phyloP scores from a whole-genome alignment of 1,140 invertebrate species.

The Listronotus bonariensis region DNA sequence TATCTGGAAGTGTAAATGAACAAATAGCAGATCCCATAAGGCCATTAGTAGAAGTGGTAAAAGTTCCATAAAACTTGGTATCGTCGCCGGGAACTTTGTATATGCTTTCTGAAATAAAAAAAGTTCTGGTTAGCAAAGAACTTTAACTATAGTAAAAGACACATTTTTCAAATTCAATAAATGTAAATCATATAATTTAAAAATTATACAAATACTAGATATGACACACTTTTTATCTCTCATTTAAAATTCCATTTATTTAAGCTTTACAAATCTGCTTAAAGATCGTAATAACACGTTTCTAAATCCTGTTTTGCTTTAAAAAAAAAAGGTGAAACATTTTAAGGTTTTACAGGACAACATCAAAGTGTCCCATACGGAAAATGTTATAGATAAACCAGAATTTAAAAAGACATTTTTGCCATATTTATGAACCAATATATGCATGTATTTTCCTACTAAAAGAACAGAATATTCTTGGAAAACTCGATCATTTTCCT shows the following conservation, averaged over 20 bases:
- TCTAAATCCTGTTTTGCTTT: no score
- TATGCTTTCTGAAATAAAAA: constrained; percentile 71
- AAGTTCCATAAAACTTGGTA: constrained; percentile 85
- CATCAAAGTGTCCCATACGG: no score
- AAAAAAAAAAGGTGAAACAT: constrained; percentile 1
- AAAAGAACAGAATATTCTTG: constrained; percentile 18
- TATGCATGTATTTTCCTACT: constrained; percentile 22
- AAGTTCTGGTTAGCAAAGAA: no score
- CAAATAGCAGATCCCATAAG: constrained; percentile 88
- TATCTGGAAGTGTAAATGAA: constrained; percentile 80
- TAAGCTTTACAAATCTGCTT: no score
- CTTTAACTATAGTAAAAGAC: no score
- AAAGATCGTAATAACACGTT: no score
- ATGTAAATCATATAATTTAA: no score
- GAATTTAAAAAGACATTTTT: constrained; percentile 1
- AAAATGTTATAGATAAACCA: constrained; percentile 3
- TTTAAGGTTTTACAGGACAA: not conserved
- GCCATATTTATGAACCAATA: constrained; percentile 16
- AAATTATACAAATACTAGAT: no score
- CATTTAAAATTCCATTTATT: no score
- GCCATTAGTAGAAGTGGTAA: constrained; percentile 86
- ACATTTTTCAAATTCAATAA: no score
- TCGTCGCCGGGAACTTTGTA: constrained; percentile 82
- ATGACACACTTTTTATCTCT: no score
- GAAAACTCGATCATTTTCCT: constrained; percentile 17